Base-by-base conservation (phyloP, 1,140 invertebrate genomes). In the Caenorhabditis briggsae region DNA sequence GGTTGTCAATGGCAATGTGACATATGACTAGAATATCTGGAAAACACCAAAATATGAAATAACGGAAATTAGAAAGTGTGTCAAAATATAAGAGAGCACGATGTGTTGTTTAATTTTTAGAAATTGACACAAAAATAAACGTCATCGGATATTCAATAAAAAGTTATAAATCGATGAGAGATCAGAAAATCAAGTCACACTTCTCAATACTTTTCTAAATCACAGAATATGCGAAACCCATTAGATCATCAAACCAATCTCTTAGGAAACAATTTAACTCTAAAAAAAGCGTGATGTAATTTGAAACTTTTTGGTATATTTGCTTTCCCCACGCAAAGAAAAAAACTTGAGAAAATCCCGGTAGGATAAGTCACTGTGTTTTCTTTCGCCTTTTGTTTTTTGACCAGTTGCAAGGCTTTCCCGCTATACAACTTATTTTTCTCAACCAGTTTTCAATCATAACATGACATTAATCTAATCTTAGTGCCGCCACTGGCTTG, bases 1-100 rank as follows among this genome's bases (percentile, higher is more conserved):
- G 70, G 70, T 78, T 78, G 70, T 78, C 70, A 78, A 53, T 78
- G 53, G 70, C 70, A 78, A 78, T 78, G 70, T 78, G 46, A 78
- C 70, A 50, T 46, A 41, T 59, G 56, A 20, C 56, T 59, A 20
- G 6, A 70, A 64, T 14, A 12, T 64, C 59, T 64, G 59, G 50
- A 53, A 58, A 46, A 70, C 16, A 46, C 16, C 16, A 70, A 43
- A 46, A 70, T 70, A 43, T 46, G 20, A 70, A 70, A 70, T n/a
- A 8, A 59, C 56, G n/a, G 20, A 59, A 59, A n/a, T 59, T 33
- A 33, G 33, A 33, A 33, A 33, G 20, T 59, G 56, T 59, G 56
- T n/a, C 56, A 43, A 33, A 16, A 59, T 53, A 53, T 1, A n/a
- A 20, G 59, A 20, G 59, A 46, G 14, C 59, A 46, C 14, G 33